phyloP scores from a whole-genome alignment of 2,888 invertebrate genomes.

The Agrochola lota region DNA sequence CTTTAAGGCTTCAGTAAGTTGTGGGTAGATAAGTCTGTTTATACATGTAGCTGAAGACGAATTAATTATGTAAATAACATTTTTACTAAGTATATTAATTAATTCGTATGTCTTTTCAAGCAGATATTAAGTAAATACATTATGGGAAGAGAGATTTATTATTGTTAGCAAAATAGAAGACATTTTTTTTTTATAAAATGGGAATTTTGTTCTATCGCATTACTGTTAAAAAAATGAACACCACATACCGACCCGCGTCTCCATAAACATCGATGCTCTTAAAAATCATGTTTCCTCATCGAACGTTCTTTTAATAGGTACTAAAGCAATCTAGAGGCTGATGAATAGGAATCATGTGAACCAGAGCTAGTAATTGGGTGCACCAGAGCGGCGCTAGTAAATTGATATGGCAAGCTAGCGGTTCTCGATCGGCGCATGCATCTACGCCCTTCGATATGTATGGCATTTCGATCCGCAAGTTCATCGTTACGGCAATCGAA shows the following conservation, averaged over 20 bases:
- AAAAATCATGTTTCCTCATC: slow-evolving; percentile 64
- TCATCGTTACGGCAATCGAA: slow-evolving; percentile 74
- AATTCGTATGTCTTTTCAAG: background rate
- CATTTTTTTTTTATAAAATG: background rate
- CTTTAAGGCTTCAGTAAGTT: slow-evolving; percentile 2
- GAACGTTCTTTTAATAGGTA: slow-evolving; percentile 71
- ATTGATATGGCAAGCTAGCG: slow-evolving; percentile 89
- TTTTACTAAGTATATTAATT: slow-evolving; percentile 2
- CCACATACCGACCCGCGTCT: background rate
- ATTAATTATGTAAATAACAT: background rate
- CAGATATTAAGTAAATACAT: too few relatives aligned
- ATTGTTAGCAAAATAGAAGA: background rate
- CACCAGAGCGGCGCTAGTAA: slow-evolving; percentile 86
- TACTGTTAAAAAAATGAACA: background rate
- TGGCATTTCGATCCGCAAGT: slow-evolving; percentile 73
- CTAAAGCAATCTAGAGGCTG: slow-evolving; percentile 74
- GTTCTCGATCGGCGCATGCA: slow-evolving; percentile 82
- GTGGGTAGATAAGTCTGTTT: background rate
- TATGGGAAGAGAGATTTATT: background rate
- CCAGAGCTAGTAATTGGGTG: slow-evolving; percentile 88
- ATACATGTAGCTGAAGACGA: background rate
- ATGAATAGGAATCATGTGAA: slow-evolving; percentile 87
- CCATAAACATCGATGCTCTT: slow-evolving; percentile 37
- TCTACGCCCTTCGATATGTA: slow-evolving; percentile 80
- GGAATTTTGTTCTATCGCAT: background rate